Evolutionary conservation across 2,797 vertebrate species (phyloP).

Genomic region (Argya squamiceps): DNA sequence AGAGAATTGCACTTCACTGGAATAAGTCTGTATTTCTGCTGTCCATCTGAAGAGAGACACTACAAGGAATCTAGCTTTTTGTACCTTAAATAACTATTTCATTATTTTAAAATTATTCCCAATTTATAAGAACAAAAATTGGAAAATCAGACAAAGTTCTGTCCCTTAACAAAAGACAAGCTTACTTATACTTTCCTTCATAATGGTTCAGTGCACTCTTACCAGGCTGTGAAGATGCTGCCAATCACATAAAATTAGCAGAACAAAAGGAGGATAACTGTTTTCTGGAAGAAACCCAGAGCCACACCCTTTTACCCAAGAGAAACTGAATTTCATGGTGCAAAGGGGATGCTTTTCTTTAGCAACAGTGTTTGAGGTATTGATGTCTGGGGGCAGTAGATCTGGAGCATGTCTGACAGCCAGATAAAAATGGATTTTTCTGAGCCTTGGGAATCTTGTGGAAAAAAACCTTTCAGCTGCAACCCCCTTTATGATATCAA

Average conservation of each 20-base stretch:
- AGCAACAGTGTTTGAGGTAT: background rate
- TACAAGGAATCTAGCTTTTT: background rate
- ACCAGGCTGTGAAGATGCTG: background rate
- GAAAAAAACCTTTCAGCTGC: background rate
- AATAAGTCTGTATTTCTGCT: background rate
- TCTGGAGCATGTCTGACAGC: background rate
- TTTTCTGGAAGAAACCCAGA: background rate
- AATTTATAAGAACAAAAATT: background rate
- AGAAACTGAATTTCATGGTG: background rate
- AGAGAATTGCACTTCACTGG: background rate
- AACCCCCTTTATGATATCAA: background rate
- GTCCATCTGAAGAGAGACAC: background rate
- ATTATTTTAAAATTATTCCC: background rate
- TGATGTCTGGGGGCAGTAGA: background rate
- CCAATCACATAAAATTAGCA: background rate
- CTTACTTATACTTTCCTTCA: background rate
- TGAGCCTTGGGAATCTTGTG: background rate
- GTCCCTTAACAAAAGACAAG: background rate
- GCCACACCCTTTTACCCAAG: background rate
- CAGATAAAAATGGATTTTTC: constrained; percentile 15
- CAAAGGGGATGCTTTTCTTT: background rate
- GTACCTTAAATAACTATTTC: background rate
- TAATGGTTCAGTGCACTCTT: background rate
- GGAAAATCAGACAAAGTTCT: background rate
- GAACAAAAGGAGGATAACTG: background rate